Evolutionary conservation across 2,888 invertebrate genomes (phyloP), one percentile per base, ranked within the genome.

Genomic region (Tenthredo distinguenda): DNA sequence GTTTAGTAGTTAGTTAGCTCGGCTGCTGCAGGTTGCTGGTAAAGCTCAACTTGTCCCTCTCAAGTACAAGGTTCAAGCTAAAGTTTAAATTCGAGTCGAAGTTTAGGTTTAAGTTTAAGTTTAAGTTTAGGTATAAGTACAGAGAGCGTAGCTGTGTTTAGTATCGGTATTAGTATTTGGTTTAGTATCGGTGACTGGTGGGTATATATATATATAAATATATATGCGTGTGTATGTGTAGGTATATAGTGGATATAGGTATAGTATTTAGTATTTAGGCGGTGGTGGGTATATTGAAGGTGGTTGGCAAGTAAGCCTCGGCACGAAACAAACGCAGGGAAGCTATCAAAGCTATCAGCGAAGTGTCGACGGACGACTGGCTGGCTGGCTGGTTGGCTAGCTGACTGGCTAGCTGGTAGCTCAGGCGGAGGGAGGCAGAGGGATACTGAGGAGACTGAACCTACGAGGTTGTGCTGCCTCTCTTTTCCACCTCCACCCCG

Each of bases 301-400:
- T 65, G 77, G 31, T 85, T 84, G 87, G 87, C 86, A 86, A 86
- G 86, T 87, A 85, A 87, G 87, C 86, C 85, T 87, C 84, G 74
- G 85, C 87, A 86, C 88, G 87, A 87, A 88, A 86, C 88, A 87
- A 87, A 88, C 86, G 87, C 77, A 85, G 85, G 86, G 86, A 88
- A 87, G 86, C 87, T 88, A 87, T 88, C 87, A 86, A 87, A 87
- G 86, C 87, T 89, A 88, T 88, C 87, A 87, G 86, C 86, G 87
- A 87, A 87, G 88, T 89, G 88, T 88, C 87, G 87, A 89, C 83
- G 83, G 68, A 83, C 83, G 83, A 83, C 83, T 83, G 83, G 83
- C 47, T 83, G 83, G 83, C 55, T 79, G 62, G 82, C 79, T 81
- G 68, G 83, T 40, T 68, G 86, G 87, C 88, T 88, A 87, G 87